Base-by-base conservation (phyloP, 2,113 vertebrate species). In the Oryctolagus cuniculus region DNA sequence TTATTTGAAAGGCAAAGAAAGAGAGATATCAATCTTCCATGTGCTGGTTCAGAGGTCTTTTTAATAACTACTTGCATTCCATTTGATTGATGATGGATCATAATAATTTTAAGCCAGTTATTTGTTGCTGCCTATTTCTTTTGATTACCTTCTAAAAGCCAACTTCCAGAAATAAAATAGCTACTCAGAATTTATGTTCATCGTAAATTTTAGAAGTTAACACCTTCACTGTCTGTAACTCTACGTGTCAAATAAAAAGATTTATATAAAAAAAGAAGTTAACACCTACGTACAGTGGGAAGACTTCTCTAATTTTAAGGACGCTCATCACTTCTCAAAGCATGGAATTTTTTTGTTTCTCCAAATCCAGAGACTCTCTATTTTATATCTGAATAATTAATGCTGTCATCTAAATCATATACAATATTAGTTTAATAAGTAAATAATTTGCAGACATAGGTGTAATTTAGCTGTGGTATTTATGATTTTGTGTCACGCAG, bases 401-500 rank as follows among this genome's bases (percentile, higher is more conserved):
- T 22, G 63, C 66, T 94, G 70, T 29, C 34, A 13, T 79, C 31
- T 84, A 51, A 34, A 38, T 79, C 31, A 87, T 64, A 89, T 82
- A 72, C 84, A 90, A 58, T 84, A 64, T 51, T 70, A n/a, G n/a
- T 73, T 81, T 31, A 91, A 9, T 83, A 49, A 94, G 53, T 91
- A 49, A 95, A 24, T 87, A 90, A 51, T 3, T 72, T 81, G 8
- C 12, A 84, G 27, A 49, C 24, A 66, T 81, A 53, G 13, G 25
- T 44, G 5, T 17, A 75, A 1, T 90, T n/a, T 49, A 94, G 21
- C 36, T 66, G 6, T 78, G 53, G 13, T 84, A 12, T 58, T 19
- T 21, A 51, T 53, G 58, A 77, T 67, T 58, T 51, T 94, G n/a
- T 86, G 79, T 19, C 31, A 34, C 77, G n/a, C 91, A 99, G 99